Percentiles rank a stretch among this genome's conserved stretches.
phyloP scores from a whole-genome alignment of 2,797 vertebrate species.

The Morelia viridis region DNA sequence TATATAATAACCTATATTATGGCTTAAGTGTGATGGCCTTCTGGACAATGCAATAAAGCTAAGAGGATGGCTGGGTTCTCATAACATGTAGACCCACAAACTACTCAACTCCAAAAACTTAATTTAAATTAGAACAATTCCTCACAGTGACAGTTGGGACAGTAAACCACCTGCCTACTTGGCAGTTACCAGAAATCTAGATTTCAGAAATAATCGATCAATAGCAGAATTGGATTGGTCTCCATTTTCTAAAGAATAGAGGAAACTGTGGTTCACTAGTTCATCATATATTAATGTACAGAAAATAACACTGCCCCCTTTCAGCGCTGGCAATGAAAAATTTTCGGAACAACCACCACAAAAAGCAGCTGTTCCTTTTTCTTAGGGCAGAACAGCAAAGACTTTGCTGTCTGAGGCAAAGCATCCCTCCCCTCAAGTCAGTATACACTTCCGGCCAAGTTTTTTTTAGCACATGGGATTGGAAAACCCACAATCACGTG shows the following conservation, averaged over 20 bases:
- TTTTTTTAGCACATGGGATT: not conserved
- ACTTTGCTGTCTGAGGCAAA: not conserved
- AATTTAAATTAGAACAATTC: not conserved
- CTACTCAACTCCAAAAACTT: not conserved
- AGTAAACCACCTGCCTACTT: not conserved
- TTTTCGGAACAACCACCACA: not conserved
- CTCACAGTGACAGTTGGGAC: too few species aligned
- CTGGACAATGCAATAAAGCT: not conserved
- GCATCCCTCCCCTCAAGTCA: not conserved
- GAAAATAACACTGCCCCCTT: not conserved
- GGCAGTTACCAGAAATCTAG: not conserved
- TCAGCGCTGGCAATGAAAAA: not conserved
- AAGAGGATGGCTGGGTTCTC: not conserved
- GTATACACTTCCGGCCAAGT: not conserved
- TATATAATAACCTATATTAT: not conserved
- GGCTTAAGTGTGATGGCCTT: not conserved
- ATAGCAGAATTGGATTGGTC: not conserved
- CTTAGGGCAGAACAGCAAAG: not conserved
- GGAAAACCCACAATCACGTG: not conserved
- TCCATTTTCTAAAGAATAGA: not conserved
- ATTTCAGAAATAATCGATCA: not conserved
- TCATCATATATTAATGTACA: not conserved
- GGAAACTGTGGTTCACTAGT: not conserved
- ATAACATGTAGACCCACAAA: not conserved
- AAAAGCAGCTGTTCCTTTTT: not conserved